Evolutionary conservation across 2,888 invertebrate genomes (phyloP), one percentile per base, ranked within the genome.

Genomic region (Seira sanloemensis): DNA sequence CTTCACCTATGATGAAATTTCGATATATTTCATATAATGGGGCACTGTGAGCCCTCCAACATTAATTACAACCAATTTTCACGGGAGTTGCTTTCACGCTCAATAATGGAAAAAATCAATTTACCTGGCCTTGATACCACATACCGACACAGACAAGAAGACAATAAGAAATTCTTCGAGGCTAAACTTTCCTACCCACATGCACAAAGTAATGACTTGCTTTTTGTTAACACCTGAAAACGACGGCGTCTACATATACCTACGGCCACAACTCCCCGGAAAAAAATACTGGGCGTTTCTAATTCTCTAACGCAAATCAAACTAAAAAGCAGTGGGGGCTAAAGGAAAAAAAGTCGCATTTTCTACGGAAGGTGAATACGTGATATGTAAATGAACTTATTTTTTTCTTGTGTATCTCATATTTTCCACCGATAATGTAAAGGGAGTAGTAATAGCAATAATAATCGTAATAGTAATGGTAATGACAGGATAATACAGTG

Each of bases 151-250:
- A n/a, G n/a, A n/a, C 50, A 18, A 50, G n/a, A 50, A 50, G 50
- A 50, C 50, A 16, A 50, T 16, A 12, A 2, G 50, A 12, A 16
- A 50, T n/a, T 50, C n/a, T 50, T 50, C n/a, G 2, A 50, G 50
- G 50, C 50, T 50, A 1, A 50, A n/a, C n/a, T n/a, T n/a, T n/a
- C n/a, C n/a, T n/a, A n/a, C n/a, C n/a, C n/a, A n/a, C n/a, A n/a
- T n/a, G n/a, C n/a, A n/a, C n/a, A n/a, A n/a, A n/a, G n/a, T n/a
- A 50, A 50, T 50, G 50, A 50, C 50, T 50, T 50, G 50, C 50
- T 50, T 50, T n/a, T n/a, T 50, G n/a, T 50, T 50, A 50, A 50
- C 50, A 50, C 50, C 50, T 50, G 50, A 18, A 16, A 50, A n/a
- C n/a, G 16, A 50, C 2, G 50, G 16, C 1, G 50, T 50, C 50